Evolutionary conservation across 2,888 invertebrate genomes (phyloP).

Genomic region (Agonum fuliginosum): DNA sequence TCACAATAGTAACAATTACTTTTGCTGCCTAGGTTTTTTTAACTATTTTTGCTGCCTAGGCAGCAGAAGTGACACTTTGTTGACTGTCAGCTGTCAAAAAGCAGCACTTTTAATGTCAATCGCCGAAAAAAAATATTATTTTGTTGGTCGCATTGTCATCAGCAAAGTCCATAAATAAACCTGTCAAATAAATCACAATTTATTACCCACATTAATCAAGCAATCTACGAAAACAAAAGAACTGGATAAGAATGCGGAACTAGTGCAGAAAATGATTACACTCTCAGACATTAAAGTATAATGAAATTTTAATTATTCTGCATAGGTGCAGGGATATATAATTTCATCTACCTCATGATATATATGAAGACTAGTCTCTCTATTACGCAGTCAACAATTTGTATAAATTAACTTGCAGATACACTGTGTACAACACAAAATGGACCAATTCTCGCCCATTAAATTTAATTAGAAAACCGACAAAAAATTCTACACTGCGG

Average conservation of each 20-base stretch:
- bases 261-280: neutral
- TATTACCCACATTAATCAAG: conserved; percentile 1
- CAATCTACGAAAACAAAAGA: conserved; percentile 12
- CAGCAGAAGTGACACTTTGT: no score
- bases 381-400: conserved; percentile 44
- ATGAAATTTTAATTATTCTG: conserved; percentile 49
- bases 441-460: conserved; percentile 46
- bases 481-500: conserved; percentile 47
- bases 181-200: neutral
- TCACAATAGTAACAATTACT: no score
- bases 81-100: no score
- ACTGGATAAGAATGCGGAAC: conserved; percentile 40
- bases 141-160: no score
- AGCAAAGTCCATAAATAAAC: neutral
- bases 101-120: no score
- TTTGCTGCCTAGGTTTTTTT: no score
- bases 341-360: conserved; percentile 35
- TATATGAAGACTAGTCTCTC: neutral
- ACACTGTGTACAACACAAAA: conserved; percentile 31
- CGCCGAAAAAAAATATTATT: no score
- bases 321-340: conserved; percentile 21
- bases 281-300: conserved; percentile 11
- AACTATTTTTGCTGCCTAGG: no score
- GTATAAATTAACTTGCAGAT: conserved; percentile 48
- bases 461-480: conserved; percentile 51